Base-by-base conservation (phyloP, 2,888 invertebrate genomes). In the Andrena fulva region DNA sequence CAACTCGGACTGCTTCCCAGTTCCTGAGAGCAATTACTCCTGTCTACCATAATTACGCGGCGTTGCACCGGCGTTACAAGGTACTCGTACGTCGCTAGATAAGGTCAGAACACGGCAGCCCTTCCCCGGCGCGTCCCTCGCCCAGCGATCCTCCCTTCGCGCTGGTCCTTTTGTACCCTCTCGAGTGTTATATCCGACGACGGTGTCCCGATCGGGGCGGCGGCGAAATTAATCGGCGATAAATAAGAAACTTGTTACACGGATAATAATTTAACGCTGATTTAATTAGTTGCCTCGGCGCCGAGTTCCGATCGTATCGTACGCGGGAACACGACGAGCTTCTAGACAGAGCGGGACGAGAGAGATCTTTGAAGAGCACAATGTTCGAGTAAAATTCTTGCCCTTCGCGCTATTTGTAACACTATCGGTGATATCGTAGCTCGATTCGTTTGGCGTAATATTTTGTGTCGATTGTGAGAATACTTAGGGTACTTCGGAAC, bases 21-120 rank as follows among this genome's bases (percentile, higher is more conserved):
- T 87, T 87, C 63, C 89, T 77, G 72, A 82, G 80, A 86, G 87
- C 89, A 89, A 89, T 89, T 89, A 89, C 86, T 84, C 77, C 75
- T 77, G 82, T 80, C 85, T 80, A 80, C 83, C 73, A 77, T 86
- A 88, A 88, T 89, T 88, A 88, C 87, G 70, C 67, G 87, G 29
- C 81, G 85, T 77, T 73, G 72, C 74, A 82, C 64, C 70, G 75
- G 50, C 60, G 70, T 80, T 77, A 77, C 80, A 75, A 84, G 82
- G 63, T 75, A 66, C 66, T 71, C 82, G 69, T 35, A 77, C 71
- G 74, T 80, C 62, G 74, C 79, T 87, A 74, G 84, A 88, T 88
- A 88, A 88, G 88, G 82, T 73, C 72, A 72, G 76, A 64, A 85
- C 77, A 59, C 27, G 69, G 35, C 33, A 35, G n/a, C n/a, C 24